Base-by-base conservation (phyloP, 2,888 invertebrate genomes). In the Hemistola chrysoprasaria region DNA sequence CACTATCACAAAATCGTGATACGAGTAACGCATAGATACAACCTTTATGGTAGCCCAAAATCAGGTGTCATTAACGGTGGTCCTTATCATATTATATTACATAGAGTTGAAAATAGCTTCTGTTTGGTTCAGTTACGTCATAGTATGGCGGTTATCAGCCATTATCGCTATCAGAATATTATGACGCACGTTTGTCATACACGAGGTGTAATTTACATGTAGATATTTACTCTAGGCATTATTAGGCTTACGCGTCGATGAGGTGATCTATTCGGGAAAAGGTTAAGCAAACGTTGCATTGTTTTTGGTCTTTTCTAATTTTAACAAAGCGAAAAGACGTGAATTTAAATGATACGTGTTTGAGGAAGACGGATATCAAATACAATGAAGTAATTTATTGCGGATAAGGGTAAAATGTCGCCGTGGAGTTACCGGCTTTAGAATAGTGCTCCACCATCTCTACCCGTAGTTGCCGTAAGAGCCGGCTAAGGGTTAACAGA, bases 151-250 rank as follows among this genome's bases (percentile, higher is more conserved):
- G 48, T 59, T 68, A 69, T 67, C 69, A 66, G 42, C 54, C 42
- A 62, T 61, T 68, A 71, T 71, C 68, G 58, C 65, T 71, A 71
- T 67, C 71, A 56, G n/a, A n/a, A n/a, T 43, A 41, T 37, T 33
- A 63, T 71, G 70, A 70, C 70, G 70, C 69, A 70, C 64, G 63
- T 26, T 35, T 62, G 66, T 62, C 67, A 65, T 60, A 56, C 53
- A 23, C 30, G 44, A 47, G 43, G 45, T 48, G 53, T 62, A 59
- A 70, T 68, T 68, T 60, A 60, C 56, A 55, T 59, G 58, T 48
- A 61, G 48, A 16, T 59, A 53, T 61, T 53, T 58, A 48, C 42
- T 31, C 31, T 58, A 56, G 59, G 50, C 58, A 56, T 59, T 45
- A 45, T 51, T 50, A 42, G 40, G 41, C 45, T 51, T 33, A 41